Evolutionary conservation across 53 echinoderm and acorn worm species (phyloP), one percentile per base, ranked within the genome.

Genomic region (Henricia sp.): DNA sequence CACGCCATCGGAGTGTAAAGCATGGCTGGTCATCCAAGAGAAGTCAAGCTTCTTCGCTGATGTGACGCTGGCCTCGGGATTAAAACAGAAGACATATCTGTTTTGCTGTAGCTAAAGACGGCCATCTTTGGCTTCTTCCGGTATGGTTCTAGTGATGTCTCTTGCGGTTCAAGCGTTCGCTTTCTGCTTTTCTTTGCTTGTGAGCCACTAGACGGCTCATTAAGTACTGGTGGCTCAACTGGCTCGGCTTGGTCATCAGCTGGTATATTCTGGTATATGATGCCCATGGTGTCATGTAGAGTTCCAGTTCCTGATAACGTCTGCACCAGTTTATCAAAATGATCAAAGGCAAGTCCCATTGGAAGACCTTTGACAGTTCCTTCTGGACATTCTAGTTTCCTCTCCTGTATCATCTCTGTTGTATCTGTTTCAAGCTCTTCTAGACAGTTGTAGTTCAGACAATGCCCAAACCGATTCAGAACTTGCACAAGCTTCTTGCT

Each of bases 241-340:
- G 52, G 8, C 2, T 73, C 53, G 1, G 26, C 23, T 26, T 9
- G 33, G 12, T 6, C 17, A 24, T 4, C 17, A 2, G 39, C 11
- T 37, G 11, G 38, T 19, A 57, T 57, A 27, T 6, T 76, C 58
- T 76, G 76, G 37, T 76, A 76, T 19, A 55, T 36, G 9, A 76
- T 76, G 20, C 76, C 76, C 56, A 76, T 58, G 27, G 76, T 57
- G 38, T 76, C 76, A 30, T 76, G 76, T 37, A 76, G 27, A 3
- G 35, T 76, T 3, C 28, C 58, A 44, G 37, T 6, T 5, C 76
- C 57, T 34, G 76, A 76, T 43, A 57, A 37, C 16, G 57, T 76
- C n/a, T 76, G n/a, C 25, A n/a, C 6, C 14, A 8, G n/a, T 21
- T 76, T 59, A 19, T 76, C 59, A 25, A 57, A 76, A 23, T 76